Conservation (phyloP, 2,113 vertebrate species). For the Chascanopsetta lugubris region DNA sequence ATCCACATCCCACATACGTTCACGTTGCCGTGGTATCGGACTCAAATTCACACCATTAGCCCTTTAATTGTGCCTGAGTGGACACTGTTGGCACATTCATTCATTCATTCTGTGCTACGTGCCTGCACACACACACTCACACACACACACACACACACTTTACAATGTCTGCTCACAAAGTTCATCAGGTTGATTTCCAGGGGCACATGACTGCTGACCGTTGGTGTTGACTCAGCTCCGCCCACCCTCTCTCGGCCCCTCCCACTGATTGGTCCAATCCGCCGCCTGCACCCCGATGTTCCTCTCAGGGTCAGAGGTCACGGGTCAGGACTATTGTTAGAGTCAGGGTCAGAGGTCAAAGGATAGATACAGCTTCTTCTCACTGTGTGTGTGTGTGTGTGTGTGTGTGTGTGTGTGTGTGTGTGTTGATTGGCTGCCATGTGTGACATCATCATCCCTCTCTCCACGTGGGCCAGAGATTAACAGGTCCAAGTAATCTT, state of each 20-base stretch:
- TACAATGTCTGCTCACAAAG: background rate
- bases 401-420: conserved; percentile 4
- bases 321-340: conserved; percentile 4
- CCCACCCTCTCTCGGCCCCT: background rate
- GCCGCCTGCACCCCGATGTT: too few species aligned
- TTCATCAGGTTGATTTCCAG: conserved; percentile 1
- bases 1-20: background rate
- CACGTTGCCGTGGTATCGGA: background rate
- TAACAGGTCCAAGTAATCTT: conserved; percentile 70
- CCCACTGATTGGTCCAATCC: too few species aligned
- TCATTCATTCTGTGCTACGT: conserved; percentile 25
- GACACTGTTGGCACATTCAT: conserved; percentile 1
- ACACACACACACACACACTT: background rate
- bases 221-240: conserved; percentile 1
- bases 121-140: conserved; percentile 6
- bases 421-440: conserved; percentile 36
- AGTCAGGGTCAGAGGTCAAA: conserved; percentile 1
- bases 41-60: conserved; percentile 1
- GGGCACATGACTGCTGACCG: conserved; percentile 1
- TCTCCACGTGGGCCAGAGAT: conserved; percentile 62
- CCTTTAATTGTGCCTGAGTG: background rate
- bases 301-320: background rate
- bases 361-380: conserved; percentile 2
- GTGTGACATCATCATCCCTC: conserved; percentile 71
- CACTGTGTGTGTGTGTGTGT: conserved; percentile 17